These are phyloP conservation scores for Acleris cristana DNA, from an alignment of 2,888 invertebrate species.

Conservation along the genomic window DNA sequence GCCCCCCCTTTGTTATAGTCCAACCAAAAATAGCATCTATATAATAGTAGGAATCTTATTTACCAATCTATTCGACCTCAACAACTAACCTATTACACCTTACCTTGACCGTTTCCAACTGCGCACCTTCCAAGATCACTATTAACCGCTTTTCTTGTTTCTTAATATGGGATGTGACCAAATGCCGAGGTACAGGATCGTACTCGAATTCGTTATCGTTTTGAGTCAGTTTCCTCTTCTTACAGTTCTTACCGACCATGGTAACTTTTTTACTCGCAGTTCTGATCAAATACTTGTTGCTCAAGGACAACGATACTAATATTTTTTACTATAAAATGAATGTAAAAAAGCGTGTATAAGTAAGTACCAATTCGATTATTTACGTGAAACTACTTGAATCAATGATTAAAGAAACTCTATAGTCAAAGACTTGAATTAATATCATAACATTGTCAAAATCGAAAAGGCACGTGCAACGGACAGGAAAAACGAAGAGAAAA, in stretches of 20 bases:
- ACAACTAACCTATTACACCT: slow-evolving; percentile 21
- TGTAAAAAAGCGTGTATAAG: not conserved
- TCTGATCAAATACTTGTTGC: not conserved
- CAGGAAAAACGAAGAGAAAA: too few relatives aligned
- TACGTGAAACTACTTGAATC: too few relatives aligned
- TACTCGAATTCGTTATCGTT: slow-evolving; percentile 89
- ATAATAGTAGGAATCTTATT: too few relatives aligned
- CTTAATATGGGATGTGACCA: slow-evolving; percentile 89
- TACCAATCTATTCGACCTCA: too few relatives aligned
- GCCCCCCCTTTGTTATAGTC: too few relatives aligned
- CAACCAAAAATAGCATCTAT: too few relatives aligned
- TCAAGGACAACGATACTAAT: not conserved
- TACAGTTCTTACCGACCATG: slow-evolving; percentile 79
- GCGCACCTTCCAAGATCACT: slow-evolving; percentile 96
- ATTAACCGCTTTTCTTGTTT: slow-evolving; percentile 96
- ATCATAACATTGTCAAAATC: not conserved
- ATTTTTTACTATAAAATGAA: not conserved
- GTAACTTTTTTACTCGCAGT: slow-evolving; percentile 19
- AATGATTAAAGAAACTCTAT: too few relatives aligned
- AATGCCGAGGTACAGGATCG: slow-evolving; percentile 90
- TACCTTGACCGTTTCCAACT: slow-evolving; percentile 98
- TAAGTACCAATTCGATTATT: not conserved
- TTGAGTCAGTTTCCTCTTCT: slow-evolving; percentile 73
- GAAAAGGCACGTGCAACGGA: too few relatives aligned
- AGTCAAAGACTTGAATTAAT: not conserved